Base-by-base conservation (phyloP, 2,888 invertebrate species). In the Lissocephala sabroskyi region DNA sequence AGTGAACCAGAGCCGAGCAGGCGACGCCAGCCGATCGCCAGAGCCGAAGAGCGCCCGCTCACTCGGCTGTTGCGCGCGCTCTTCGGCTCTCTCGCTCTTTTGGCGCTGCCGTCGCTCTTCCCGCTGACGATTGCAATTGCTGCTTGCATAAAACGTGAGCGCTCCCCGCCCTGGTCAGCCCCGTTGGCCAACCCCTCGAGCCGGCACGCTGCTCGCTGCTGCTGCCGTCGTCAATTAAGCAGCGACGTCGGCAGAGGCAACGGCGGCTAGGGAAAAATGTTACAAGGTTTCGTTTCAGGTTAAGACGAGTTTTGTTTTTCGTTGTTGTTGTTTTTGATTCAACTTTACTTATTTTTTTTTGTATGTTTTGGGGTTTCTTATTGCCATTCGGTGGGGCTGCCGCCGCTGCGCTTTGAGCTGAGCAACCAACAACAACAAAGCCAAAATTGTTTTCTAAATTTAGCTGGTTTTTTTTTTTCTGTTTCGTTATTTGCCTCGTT, bases 281-380 rank as follows among this genome's bases (percentile, higher is more conserved):
- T 79, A 79, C 79, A 79, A 79, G 79, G 79, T 79, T 79, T 79
- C 67, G 62, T 77, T 79, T 80, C 80, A 77, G 79, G 80, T 77
- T 79, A 73, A 79, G 65, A 71, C 68, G 62, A 63, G 63, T 79
- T 68, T 68, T 66, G 59, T 47, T 37, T 43, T 40, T 48, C 45
- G 32, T 41, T 44, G 52, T 50, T 50, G 5, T 37, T 41, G 32
- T 45, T 35, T 39, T 32, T 40, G 49, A 32, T 40, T 46, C 33
- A 36, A 35, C 49, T 43, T 37, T 26, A 29, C 48, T 45, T 41
- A 18, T n/a, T n/a, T n/a, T n/a, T n/a, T 41, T 36, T 17, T 45
- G 5, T 60, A 41, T 58, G 48, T 52, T 67, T 74, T 74, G 63
- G 52, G 64, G 56, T 65, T 56, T 58, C 52, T 56, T 59, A 52